Conservation (phyloP, 2,113 vertebrate species). For the Hippocampus guttulatus region DNA sequence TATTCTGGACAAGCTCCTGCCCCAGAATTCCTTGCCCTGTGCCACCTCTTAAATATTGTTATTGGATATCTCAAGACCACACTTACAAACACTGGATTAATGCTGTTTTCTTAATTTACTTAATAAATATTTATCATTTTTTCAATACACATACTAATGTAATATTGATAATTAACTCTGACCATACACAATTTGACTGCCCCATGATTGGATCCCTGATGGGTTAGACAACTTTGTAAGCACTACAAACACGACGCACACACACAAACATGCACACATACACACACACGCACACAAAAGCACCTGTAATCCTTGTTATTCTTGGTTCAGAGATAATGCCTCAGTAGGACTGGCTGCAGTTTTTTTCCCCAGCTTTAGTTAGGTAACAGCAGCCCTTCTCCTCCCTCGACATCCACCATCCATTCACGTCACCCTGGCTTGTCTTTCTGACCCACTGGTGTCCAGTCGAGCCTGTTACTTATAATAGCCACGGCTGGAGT, state of each 20-base stretch:
- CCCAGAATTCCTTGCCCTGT: slow-evolving; percentile 39
- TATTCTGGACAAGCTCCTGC: slow-evolving; percentile 47
- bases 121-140: slow-evolving; percentile 16
- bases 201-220: slow-evolving; percentile 6
- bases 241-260: slow-evolving; percentile 19
- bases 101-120: slow-evolving; percentile 13
- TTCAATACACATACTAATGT: slow-evolving; percentile 8
- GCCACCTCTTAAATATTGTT: slow-evolving; percentile 48
- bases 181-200: slow-evolving; percentile 13
- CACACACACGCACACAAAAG: slow-evolving; percentile 34
- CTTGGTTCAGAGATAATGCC: slow-evolving; percentile 66
- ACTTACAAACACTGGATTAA: slow-evolving; percentile 26
- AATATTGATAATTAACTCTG: slow-evolving; percentile 5
- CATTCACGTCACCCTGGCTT: slow-evolving; percentile 58
- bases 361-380: slow-evolving; percentile 53
- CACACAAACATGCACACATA: neutral
- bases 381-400: slow-evolving; percentile 47
- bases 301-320: slow-evolving; percentile 68
- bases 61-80: slow-evolving; percentile 48
- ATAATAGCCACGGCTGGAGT: slow-evolving; percentile 71
- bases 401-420: slow-evolving; percentile 41
- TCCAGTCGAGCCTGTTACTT: slow-evolving; percentile 50
- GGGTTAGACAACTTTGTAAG: slow-evolving; percentile 26
- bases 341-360: slow-evolving; percentile 50
- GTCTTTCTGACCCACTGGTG: slow-evolving; percentile 26